These are phyloP conservation scores for Iphiclides podalirius DNA, from an alignment of 2,888 invertebrate species.

Conservation along the genomic window DNA sequence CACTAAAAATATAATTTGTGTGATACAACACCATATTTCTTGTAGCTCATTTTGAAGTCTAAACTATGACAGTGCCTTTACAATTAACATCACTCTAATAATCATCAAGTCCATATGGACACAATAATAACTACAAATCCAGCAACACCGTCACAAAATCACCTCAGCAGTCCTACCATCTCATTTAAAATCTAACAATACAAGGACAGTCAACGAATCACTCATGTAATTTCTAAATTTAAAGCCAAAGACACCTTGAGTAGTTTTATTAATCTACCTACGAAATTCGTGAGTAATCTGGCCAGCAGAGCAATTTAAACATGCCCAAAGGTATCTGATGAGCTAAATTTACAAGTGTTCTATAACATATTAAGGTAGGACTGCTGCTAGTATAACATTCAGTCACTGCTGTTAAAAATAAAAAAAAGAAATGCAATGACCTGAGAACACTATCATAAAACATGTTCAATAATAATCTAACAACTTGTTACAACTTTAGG, in stretches of 20 bases:
- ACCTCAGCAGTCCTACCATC: conserved; percentile 65
- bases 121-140: conserved; percentile 18
- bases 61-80: conserved; percentile 16
- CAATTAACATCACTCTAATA: conserved; percentile 16
- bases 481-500: conserved; percentile 61
- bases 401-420: conserved; percentile 49
- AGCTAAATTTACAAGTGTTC: conserved; percentile 28
- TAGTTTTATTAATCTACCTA: conserved; percentile 27
- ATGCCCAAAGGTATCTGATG: conserved; percentile 31
- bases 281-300: conserved; percentile 37
- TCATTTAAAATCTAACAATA: conserved; percentile 59
- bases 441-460: conserved; percentile 45
- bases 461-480: conserved; percentile 54
- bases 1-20: conserved; percentile 44
- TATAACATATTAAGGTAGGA: conserved; percentile 48
- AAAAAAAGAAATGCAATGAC: conserved; percentile 62
- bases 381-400: conserved; percentile 50
- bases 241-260: conserved; percentile 35
- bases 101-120: conserved; percentile 7
- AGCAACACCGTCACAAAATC: conserved; percentile 43
- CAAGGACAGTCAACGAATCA: conserved; percentile 66
- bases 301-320: conserved; percentile 42
- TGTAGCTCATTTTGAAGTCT: conserved; percentile 35
- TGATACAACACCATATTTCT: conserved; percentile 44
- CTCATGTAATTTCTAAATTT: conserved; percentile 43